These are phyloP conservation scores for Enteromius afrohamiltoni DNA, from an alignment of 2,797 vertebrate genomes.

Conservation along the genomic window DNA sequence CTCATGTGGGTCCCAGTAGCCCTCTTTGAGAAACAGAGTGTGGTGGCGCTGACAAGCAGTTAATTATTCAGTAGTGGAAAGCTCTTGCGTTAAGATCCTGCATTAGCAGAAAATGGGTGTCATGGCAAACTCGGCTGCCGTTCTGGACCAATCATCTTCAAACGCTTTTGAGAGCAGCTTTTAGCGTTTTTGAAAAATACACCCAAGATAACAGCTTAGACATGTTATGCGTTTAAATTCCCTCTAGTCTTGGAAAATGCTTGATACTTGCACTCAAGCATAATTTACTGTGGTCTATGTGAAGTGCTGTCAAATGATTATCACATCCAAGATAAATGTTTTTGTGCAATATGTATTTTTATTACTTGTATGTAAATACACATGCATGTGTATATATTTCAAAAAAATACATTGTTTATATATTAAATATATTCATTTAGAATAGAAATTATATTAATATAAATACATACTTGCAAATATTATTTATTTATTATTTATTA, in stretches of 20 bases:
- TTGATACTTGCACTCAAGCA: neutral
- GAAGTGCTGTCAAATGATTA: too few species aligned
- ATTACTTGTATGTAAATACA: too few species aligned
- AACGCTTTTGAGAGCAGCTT: neutral
- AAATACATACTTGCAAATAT: too few species aligned
- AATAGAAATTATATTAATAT: too few species aligned
- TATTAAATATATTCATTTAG: too few species aligned
- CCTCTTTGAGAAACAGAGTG: conserved; percentile 11
- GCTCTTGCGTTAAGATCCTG: neutral
- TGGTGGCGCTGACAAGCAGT: conserved; percentile 43
- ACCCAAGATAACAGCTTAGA: neutral
- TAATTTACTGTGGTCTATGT: neutral
- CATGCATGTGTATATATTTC: too few species aligned
- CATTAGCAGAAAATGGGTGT: conserved; percentile 7
- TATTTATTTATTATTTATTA: too few species aligned
- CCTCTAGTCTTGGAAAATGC: neutral
- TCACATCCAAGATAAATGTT: too few species aligned
- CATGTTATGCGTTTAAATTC: neutral
- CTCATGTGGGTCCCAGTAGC: neutral
- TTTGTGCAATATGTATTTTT: too few species aligned
- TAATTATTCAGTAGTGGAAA: conserved; percentile 71
- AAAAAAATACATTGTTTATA: too few species aligned
- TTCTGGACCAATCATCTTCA: neutral
- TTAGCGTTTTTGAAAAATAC: neutral
- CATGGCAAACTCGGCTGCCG: neutral